A percentile compares a stretch with the other conserved stretches of the same genome.
These are phyloP conservation scores for Cerceris ruficornis DNA, from an alignment of 2,888 invertebrate species.

Conservation along the genomic window DNA sequence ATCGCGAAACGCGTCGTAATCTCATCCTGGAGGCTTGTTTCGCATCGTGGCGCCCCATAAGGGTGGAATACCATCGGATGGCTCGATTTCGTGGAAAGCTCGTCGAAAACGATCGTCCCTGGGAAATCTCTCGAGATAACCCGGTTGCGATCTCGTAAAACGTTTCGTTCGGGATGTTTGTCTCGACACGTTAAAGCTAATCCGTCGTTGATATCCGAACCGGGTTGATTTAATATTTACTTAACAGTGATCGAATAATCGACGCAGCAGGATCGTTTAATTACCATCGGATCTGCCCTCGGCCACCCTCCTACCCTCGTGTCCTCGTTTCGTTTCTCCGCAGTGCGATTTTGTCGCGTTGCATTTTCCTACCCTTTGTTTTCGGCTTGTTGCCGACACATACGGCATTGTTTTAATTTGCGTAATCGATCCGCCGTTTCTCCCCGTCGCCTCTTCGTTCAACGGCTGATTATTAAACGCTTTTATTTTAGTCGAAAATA, in stretches of 20 bases:
- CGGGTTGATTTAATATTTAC: slow-evolving; percentile 33
- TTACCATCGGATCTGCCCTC: neutral
- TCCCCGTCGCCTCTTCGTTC: neutral
- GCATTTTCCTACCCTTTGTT: slow-evolving; percentile 2
- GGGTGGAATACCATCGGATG: slow-evolving; percentile 51
- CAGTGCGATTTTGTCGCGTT: neutral
- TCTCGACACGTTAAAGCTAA: slow-evolving; percentile 10
- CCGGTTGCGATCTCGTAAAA: slow-evolving; percentile 27
- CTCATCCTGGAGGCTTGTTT: slow-evolving; percentile 59
- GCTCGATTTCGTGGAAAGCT: slow-evolving; percentile 40
- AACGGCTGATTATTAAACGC: slow-evolving; percentile 20
- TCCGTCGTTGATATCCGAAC: neutral
- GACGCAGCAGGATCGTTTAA: slow-evolving; percentile 24
- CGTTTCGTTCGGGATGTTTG: slow-evolving; percentile 18
- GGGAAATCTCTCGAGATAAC: slow-evolving; percentile 41
- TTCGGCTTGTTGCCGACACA: neutral
- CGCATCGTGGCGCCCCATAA: slow-evolving; percentile 42
- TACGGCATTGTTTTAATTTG: slow-evolving; percentile 16
- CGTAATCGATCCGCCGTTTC: slow-evolving; percentile 8
- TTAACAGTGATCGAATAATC: slow-evolving; percentile 12
- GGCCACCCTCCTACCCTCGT: neutral
- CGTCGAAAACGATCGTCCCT: slow-evolving; percentile 43
- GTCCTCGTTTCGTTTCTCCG: neutral
- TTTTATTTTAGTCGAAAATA: slow-evolving; percentile 30
- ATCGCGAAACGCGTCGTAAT: slow-evolving; percentile 33